Evolutionary conservation across 2,113 vertebrate species (phyloP).

Genomic region (Desmodus rotundus): DNA sequence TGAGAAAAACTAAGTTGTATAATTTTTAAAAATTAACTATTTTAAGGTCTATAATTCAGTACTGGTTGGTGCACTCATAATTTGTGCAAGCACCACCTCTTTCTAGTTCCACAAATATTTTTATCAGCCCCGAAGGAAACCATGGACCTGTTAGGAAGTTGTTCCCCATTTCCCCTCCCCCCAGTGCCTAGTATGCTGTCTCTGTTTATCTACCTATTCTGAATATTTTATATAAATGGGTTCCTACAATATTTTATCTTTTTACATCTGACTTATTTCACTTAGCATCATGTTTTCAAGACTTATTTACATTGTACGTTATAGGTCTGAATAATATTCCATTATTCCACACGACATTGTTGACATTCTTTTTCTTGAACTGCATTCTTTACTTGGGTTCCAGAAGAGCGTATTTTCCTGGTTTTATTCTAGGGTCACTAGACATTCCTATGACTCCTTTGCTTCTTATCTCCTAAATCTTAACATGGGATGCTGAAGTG

Average conservation of each 20-base stretch:
- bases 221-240: background rate
- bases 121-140: background rate
- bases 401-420: background rate
- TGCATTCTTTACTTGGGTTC: background rate
- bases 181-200: background rate
- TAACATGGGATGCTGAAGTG: background rate
- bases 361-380: background rate
- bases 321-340: background rate
- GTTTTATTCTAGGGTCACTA: background rate
- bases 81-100: background rate
- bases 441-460: background rate
- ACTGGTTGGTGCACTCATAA: background rate
- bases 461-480: background rate
- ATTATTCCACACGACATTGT: background rate
- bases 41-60: background rate
- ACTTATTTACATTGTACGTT: background rate
- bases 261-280: background rate
- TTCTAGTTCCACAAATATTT: background rate
- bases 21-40: background rate
- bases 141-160: background rate
- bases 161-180: background rate
- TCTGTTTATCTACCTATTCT: background rate
- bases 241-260: background rate
- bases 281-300: background rate
- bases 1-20: background rate